Percentiles rank a stretch among this genome's conserved stretches.
phyloP scores from a whole-genome alignment of 2,888 invertebrate species.

The Eumerus sabulonum region DNA sequence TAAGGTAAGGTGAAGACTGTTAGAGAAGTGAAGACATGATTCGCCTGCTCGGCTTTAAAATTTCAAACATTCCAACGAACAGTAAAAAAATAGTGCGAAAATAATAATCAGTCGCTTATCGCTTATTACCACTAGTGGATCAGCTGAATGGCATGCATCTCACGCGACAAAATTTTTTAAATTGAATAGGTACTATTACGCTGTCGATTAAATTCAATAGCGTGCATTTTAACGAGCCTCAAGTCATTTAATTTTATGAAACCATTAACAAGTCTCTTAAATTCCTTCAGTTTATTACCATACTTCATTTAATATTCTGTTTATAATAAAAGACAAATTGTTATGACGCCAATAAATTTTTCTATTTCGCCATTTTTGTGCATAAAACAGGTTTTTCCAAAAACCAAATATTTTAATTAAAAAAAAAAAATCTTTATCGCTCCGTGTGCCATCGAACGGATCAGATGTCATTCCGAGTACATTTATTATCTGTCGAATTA shows the following conservation, averaged over 20 bases:
- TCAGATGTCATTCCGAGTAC: slow-evolving; percentile 24
- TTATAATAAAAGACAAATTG: slow-evolving; percentile 16
- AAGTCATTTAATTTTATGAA: neutral
- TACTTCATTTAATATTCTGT: slow-evolving; percentile 5
- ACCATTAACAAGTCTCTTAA: neutral
- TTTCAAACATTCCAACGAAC: too few species aligned
- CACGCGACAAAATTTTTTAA: too few species aligned
- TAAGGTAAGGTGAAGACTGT: too few species aligned
- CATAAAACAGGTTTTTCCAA: neutral
- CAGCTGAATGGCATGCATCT: too few species aligned
- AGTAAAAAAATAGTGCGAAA: too few species aligned
- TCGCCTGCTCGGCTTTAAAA: too few species aligned
- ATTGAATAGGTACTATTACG: neutral
- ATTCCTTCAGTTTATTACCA: neutral
- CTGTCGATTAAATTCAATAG: neutral
- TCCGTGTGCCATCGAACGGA: neutral
- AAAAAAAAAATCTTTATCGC: too few species aligned
- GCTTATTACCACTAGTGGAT: too few species aligned
- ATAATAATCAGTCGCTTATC: too few species aligned
- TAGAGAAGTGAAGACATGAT: too few species aligned
- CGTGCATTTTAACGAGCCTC: slow-evolving; percentile 9
- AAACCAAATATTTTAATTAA: slow-evolving; percentile 22
- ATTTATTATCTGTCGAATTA: slow-evolving; percentile 2
- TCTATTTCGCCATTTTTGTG: neutral
- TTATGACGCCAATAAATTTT: slow-evolving; percentile 9